A percentile compares a stretch with the other conserved stretches of the same genome.
These are phyloP conservation scores for Ophioninae sp. DNA, from an alignment of 2,888 invertebrate genomes.

Conservation along the genomic window DNA sequence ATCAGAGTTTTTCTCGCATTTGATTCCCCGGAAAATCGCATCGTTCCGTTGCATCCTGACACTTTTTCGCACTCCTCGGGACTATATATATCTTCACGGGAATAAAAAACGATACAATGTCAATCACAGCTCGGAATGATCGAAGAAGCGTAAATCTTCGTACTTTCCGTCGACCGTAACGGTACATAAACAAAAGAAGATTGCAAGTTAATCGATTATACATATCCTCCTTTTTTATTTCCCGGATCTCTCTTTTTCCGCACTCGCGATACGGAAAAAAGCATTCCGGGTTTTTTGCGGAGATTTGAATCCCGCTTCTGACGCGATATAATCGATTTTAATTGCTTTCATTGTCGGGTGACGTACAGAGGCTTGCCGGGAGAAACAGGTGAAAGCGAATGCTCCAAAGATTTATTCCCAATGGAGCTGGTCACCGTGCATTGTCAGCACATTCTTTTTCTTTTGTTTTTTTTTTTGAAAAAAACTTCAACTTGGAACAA, in stretches of 20 bases:
- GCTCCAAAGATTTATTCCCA: slow-evolving; percentile 4
- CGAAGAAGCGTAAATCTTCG: slow-evolving; percentile 41
- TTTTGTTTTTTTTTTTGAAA: not conserved
- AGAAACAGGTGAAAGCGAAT: slow-evolving; percentile 15
- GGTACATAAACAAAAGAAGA: slow-evolving; percentile 20
- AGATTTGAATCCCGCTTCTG: not conserved
- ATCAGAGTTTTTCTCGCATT: slow-evolving; percentile 56
- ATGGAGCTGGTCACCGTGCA: not conserved
- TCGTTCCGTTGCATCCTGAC: slow-evolving; percentile 30
- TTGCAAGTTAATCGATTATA: slow-evolving; percentile 45
- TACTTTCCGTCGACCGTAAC: slow-evolving; percentile 25
- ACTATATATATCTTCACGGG: not conserved
- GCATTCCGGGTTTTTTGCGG: not conserved
- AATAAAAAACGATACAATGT: slow-evolving; percentile 42
- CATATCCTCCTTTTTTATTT: slow-evolving; percentile 19
- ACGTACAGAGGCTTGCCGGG: slow-evolving; percentile 5
- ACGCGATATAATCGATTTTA: slow-evolving; percentile 37
- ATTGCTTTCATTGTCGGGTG: slow-evolving; percentile 48
- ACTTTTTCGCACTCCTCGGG: not conserved
- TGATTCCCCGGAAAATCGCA: slow-evolving; percentile 55
- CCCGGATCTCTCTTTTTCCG: not conserved
- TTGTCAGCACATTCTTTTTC: not conserved
- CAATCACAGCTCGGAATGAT: slow-evolving; percentile 27
- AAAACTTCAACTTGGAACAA: too few species aligned
- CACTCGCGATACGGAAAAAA: not conserved